phyloP scores from a whole-genome alignment of 2,113 vertebrate species.

The Strix aluco region DNA sequence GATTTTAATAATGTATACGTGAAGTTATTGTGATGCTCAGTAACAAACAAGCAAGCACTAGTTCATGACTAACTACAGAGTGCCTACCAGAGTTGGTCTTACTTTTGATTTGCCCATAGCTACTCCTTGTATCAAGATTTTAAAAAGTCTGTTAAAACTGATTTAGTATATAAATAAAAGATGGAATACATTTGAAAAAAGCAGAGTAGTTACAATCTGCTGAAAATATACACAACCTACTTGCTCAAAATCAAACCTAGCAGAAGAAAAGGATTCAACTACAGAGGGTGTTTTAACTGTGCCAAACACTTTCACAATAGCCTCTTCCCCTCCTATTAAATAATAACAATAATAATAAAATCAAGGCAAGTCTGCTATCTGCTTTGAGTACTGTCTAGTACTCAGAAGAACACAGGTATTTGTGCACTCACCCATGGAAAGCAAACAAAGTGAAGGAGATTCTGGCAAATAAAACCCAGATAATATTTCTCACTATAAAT shows the following conservation, averaged over 20 bases:
- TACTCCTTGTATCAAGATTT: neutral
- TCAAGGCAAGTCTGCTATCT: neutral
- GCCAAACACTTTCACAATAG: neutral
- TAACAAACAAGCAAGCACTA: neutral
- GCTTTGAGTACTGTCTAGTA: neutral
- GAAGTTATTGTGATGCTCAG: neutral
- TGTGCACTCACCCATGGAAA: neutral
- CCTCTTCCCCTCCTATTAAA: neutral
- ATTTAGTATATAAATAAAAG: neutral
- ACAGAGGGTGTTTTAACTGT: neutral
- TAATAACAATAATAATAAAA: neutral
- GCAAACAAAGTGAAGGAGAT: neutral
- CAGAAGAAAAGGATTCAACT: neutral
- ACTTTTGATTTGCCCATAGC: neutral
- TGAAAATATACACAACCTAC: neutral
- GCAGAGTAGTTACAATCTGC: neutral
- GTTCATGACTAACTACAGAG: neutral
- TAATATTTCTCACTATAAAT: neutral
- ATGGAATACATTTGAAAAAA: neutral
- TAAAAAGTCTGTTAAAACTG: neutral
- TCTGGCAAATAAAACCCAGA: neutral
- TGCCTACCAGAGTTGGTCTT: neutral
- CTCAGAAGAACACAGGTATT: neutral
- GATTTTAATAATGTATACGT: rapidly evolving
- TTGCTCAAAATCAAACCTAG: neutral